These are phyloP conservation scores for Oryzaephilus surinamensis DNA, from an alignment of 1,140 invertebrate genomes.

Conservation along the genomic window DNA sequence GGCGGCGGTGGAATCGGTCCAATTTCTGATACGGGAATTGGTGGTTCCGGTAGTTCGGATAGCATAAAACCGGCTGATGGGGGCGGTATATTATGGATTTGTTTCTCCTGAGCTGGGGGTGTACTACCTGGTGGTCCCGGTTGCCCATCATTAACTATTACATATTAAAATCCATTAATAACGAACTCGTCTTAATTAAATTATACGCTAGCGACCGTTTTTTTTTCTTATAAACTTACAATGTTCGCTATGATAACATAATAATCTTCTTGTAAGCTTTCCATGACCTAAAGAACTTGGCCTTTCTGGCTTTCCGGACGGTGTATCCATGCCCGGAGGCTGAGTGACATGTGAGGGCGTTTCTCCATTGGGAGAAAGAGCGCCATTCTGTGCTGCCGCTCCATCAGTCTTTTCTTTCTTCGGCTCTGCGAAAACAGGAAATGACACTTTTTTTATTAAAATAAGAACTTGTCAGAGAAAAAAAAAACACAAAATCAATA, in stretches of 20 bases:
- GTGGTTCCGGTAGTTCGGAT: slow-evolving; percentile 79
- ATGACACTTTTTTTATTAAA: too few species aligned
- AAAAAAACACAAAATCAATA: not conserved
- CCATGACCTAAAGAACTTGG: slow-evolving; percentile 62
- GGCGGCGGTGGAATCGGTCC: slow-evolving; percentile 90
- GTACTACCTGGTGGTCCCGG: slow-evolving; percentile 42
- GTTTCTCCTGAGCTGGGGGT: slow-evolving; percentile 40
- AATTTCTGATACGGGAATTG: slow-evolving; percentile 83
- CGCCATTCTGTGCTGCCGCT: slow-evolving; percentile 50
- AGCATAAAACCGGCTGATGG: slow-evolving; percentile 48
- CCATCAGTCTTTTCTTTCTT: slow-evolving; percentile 84
- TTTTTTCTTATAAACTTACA: too few species aligned
- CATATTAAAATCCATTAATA: slow-evolving; percentile 3
- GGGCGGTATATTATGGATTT: slow-evolving; percentile 24
- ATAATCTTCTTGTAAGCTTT: slow-evolving; percentile 55
- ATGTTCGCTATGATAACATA: slow-evolving; percentile 63
- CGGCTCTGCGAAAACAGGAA: slow-evolving; percentile 59
- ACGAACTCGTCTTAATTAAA: not conserved
- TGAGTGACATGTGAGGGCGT: slow-evolving; percentile 34
- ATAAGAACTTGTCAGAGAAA: slow-evolving; percentile 3
- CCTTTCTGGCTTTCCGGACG: slow-evolving; percentile 52
- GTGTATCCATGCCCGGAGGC: slow-evolving; percentile 32
- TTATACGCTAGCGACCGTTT: too few species aligned
- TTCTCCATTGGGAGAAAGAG: slow-evolving; percentile 48
- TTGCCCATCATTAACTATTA: slow-evolving; percentile 44